Evolutionary conservation across 2,888 invertebrate species (phyloP).

Genomic region (Coleophora deauratella): DNA sequence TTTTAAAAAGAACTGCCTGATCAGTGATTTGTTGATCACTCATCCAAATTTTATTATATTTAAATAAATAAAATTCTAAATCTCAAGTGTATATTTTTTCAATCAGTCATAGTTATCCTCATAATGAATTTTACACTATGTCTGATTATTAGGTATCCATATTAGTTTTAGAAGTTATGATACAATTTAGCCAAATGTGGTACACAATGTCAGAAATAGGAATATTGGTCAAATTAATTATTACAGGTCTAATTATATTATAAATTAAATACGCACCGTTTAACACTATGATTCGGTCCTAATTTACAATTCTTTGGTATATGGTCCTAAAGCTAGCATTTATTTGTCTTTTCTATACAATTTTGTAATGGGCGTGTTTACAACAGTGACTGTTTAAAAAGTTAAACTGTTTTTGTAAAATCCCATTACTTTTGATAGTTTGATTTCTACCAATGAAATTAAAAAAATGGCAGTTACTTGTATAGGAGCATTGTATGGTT

Average conservation of each 20-base stretch:
- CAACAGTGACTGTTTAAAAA: constrained; percentile 14
- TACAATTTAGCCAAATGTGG: constrained; percentile 24
- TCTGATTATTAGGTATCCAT: too few relatives aligned
- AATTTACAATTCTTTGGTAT: constrained; percentile 73
- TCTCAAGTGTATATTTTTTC: too few relatives aligned
- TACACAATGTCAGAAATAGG: constrained; percentile 28
- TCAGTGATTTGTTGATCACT: too few relatives aligned
- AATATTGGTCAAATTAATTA: constrained; percentile 53
- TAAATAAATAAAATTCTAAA: too few relatives aligned
- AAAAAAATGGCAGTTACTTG: constrained; percentile 14
- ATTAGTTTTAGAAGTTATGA: constrained; percentile 15
- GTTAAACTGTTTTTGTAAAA: not conserved
- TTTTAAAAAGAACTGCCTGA: too few relatives aligned
- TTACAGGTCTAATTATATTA: constrained; percentile 53
- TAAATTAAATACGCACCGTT: constrained; percentile 59
- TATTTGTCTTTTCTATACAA: constrained; percentile 55
- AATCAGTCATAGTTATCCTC: too few relatives aligned
- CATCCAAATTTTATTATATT: too few relatives aligned
- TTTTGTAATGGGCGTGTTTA: constrained; percentile 46
- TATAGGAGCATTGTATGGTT: constrained; percentile 7
- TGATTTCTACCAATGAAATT: constrained; percentile 18
- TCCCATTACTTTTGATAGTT: constrained; percentile 21
- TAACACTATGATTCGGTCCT: constrained; percentile 51
- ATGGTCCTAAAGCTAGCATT: constrained; percentile 61
- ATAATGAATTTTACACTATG: too few relatives aligned